Evolutionary conservation across 2,113 vertebrate species (phyloP), one percentile per base, ranked within the genome.

Genomic region (Corvus cornix): DNA sequence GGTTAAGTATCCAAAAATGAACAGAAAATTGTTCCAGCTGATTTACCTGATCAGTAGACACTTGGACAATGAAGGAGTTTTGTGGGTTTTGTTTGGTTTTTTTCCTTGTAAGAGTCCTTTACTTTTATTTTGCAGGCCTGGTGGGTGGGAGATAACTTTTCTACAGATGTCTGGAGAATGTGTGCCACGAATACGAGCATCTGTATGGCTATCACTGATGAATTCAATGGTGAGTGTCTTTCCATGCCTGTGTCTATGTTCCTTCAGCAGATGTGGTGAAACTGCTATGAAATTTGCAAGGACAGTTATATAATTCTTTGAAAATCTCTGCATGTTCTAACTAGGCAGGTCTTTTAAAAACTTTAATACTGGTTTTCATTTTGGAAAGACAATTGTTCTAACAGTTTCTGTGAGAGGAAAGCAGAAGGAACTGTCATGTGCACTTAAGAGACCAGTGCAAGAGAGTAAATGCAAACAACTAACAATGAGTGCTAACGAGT

Each of bases 61-160:
- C 27, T 37, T 0, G 6, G 66, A 83, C 10, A 83, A 20, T 9
- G 22, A 30, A 72, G 9, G 48, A 67, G 16, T 41, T 56, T 39
- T 53, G 20, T 68, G 33, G 6, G 5, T 9, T 17, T 68, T 69
- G 6, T 16, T 55, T 24, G 15, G 6, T 27, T 6, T 39, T 44
- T 28, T n/a, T 37, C 16, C 7, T 23, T 39, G 2, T 87, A 77
- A 93, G 53, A 82, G 43, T 31, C 28, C 16, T 27, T 23, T 75
- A 56, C 66, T 84, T 95, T 60, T 66, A 4, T 67, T 82, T 94
- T 90, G 2, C 89, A 98, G 98, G 98, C 98, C 88, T 98, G 98
- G 98, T 98, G 98, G 98, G 98, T 98, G 43, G 98, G 97, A 90
- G 91, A 97, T 9, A 73, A 82, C 28, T 98, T 97, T 84, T 97